phyloP scores from a whole-genome alignment of 2,113 vertebrate genomes.

The Coturnix japonica region DNA sequence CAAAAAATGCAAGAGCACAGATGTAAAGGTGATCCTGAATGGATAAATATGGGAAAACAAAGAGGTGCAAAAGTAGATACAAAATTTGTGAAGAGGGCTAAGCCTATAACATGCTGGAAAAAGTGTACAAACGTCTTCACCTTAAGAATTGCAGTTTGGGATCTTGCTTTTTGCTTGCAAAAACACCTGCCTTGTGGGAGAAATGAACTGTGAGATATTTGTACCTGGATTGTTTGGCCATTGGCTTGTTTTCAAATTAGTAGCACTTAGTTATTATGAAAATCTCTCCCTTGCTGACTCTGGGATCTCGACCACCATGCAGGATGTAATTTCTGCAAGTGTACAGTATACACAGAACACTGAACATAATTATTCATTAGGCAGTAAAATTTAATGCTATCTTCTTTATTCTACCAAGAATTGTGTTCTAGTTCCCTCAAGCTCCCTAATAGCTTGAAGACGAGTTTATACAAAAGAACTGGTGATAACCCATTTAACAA shows the following conservation, averaged over 20 bases:
- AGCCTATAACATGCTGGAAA: neutral
- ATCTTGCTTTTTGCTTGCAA: neutral
- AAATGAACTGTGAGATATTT: neutral
- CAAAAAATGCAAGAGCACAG: neutral
- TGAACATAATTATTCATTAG: neutral
- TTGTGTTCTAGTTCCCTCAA: neutral
- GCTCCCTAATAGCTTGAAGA: neutral
- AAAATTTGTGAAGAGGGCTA: neutral
- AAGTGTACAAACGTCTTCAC: neutral
- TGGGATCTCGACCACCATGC: neutral
- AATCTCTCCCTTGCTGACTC: neutral
- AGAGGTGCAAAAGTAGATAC: neutral
- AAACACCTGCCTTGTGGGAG: neutral
- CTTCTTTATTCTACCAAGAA: neutral
- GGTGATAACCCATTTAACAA: conserved; percentile 57
- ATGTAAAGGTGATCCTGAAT: neutral
- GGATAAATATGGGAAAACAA: neutral
- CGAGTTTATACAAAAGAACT: neutral
- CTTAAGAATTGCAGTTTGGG: neutral
- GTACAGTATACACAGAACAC: neutral
- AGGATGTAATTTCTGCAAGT: neutral
- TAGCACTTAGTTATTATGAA: neutral
- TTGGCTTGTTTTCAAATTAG: neutral
- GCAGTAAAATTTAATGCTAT: neutral
- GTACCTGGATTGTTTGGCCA: neutral